A percentile compares a stretch with the other conserved stretches of the same genome.
Conservation (phyloP, 2,888 invertebrate species). For the Yponomeuta cagnagella region DNA sequence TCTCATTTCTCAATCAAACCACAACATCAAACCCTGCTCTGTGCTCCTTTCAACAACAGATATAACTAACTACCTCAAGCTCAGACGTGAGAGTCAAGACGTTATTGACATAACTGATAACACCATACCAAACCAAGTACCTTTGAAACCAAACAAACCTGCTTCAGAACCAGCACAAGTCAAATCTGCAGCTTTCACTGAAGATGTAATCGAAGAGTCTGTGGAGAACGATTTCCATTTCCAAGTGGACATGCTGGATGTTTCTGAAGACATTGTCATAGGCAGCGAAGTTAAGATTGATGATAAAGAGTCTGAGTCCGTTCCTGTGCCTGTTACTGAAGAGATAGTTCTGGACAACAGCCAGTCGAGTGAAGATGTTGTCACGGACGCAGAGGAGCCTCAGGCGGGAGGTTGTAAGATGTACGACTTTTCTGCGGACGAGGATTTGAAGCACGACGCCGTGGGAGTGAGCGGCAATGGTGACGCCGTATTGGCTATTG, state of each 20-base stretch:
- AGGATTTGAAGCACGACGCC: slow-evolving; percentile 50
- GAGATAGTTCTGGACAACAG: slow-evolving; percentile 64
- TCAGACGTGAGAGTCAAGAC: slow-evolving; percentile 19
- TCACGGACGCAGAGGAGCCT: slow-evolving; percentile 21
- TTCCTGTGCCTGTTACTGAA: slow-evolving; percentile 37
- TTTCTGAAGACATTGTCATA: slow-evolving; percentile 65
- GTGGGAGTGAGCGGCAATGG: slow-evolving; percentile 53
- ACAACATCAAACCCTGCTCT: slow-evolving; percentile 46
- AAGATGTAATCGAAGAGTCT: slow-evolving; percentile 25
- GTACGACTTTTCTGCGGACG: slow-evolving; percentile 61
- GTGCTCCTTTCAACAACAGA: slow-evolving; percentile 45
- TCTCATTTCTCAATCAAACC: slow-evolving; percentile 6
- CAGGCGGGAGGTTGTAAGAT: slow-evolving; percentile 47
- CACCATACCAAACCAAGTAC: neutral
- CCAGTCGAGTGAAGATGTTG: slow-evolving; percentile 46
- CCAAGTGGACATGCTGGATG: slow-evolving; percentile 59
- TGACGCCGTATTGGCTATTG: slow-evolving; percentile 65
- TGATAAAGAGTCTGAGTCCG: slow-evolving; percentile 36
- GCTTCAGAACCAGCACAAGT: slow-evolving; percentile 15
- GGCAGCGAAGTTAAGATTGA: slow-evolving; percentile 50
- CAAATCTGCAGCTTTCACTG: slow-evolving; percentile 13
- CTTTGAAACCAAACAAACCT: slow-evolving; percentile 16
- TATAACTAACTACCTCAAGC: slow-evolving; percentile 32
- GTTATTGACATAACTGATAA: neutral
- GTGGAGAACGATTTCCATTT: slow-evolving; percentile 51